A percentile compares a stretch with the other conserved stretches of the same genome.
Evolutionary conservation across 2,797 vertebrate genomes (phyloP).

Genomic region (Tenualosa ilisha): DNA sequence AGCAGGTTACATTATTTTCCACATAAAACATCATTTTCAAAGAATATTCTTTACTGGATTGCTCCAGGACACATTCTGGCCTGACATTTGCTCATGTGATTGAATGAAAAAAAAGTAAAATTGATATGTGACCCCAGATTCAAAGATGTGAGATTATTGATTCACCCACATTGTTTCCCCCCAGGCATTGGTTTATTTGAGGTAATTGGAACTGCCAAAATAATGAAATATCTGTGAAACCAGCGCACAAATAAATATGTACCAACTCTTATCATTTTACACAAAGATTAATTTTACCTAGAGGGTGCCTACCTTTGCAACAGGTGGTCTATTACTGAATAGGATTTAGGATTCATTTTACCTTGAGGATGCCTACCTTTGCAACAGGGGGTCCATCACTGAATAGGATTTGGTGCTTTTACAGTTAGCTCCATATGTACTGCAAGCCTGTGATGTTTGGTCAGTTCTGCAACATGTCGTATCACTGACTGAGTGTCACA

Average conservation of each 20-base stretch:
- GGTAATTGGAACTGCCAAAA: no score
- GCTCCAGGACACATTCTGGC: no score
- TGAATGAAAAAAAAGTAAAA: no score
- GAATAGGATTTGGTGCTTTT: background rate
- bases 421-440: background rate
- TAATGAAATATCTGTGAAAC: background rate
- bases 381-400: background rate
- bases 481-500: background rate
- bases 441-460: background rate
- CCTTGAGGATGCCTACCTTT: background rate
- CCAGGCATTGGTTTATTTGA: background rate
- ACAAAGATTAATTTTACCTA: background rate
- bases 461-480: background rate
- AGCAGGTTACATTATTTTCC: no score
- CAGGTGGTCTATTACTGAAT: background rate
- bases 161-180: background rate
- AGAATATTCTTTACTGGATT: no score
- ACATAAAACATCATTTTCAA: no score
- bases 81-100: no score
- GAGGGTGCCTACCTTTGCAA: background rate
- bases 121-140: no score
- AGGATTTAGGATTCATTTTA: background rate
- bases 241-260: background rate
- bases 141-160: background rate
- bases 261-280: background rate